Conservation (phyloP, 2,888 invertebrate genomes). For the Myathropa florea region DNA sequence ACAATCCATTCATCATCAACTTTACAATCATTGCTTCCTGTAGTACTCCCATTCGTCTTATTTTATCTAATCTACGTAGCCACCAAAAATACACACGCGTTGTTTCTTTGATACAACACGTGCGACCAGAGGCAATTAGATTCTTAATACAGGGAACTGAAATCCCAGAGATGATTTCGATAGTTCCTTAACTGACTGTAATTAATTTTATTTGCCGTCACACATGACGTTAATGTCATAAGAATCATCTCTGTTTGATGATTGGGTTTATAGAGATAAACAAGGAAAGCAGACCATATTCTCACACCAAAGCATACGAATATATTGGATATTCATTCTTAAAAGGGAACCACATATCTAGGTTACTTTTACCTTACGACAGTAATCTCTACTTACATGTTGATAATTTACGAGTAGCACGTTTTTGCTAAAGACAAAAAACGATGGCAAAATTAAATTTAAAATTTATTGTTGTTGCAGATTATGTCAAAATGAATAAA, state of each 20-base stretch:
- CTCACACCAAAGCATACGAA: not conserved
- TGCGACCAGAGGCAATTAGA: not conserved
- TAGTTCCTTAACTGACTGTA: not conserved
- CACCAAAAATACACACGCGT: not conserved
- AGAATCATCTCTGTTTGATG: not conserved
- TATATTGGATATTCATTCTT: not conserved
- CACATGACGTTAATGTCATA: not conserved
- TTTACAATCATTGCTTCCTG: not conserved
- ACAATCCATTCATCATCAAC: too few relatives aligned
- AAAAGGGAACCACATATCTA: not conserved
- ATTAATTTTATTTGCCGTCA: not conserved
- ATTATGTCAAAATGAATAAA: constrained; percentile 68
- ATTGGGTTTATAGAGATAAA: too few relatives aligned
- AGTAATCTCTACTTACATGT: not conserved
- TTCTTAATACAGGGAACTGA: not conserved
- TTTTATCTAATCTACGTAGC: not conserved
- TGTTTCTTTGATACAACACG: not conserved
- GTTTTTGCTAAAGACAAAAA: not conserved
- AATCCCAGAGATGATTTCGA: not conserved
- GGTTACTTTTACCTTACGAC: not conserved
- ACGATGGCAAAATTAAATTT: constrained; percentile 44
- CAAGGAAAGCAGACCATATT: not conserved
- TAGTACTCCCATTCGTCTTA: not conserved
- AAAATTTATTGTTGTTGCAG: constrained; percentile 65
- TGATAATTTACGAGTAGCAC: not conserved